A percentile compares a stretch with the other conserved stretches of the same genome.
These are phyloP conservation scores for Caenorhabditis sp. DNA, from an alignment of 2,888 invertebrate genomes.

Conservation along the genomic window DNA sequence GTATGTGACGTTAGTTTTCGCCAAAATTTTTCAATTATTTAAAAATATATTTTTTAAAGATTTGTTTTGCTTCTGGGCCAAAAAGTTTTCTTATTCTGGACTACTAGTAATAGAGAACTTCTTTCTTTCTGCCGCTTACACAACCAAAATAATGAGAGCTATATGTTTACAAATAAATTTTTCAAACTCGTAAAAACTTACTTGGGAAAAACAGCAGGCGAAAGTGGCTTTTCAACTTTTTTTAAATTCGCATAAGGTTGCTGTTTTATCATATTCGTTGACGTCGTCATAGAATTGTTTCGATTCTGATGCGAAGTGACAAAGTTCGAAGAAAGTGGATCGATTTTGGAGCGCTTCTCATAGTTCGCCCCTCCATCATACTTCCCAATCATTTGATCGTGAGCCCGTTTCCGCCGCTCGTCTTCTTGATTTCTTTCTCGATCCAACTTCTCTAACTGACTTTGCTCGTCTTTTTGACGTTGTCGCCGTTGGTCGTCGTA, in stretches of 20 bases:
- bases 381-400: constrained; percentile 36
- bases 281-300: not conserved
- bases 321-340: constrained; percentile 27
- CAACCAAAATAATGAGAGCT: too few relatives aligned
- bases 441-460: not conserved
- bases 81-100: too few relatives aligned
- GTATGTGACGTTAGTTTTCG: too few relatives aligned
- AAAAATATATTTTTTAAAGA: too few relatives aligned
- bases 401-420: constrained; percentile 45
- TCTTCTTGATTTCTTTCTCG: constrained; percentile 37
- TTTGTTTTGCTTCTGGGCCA: too few relatives aligned
- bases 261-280: not conserved
- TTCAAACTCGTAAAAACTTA: not conserved
- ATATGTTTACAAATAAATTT: too few relatives aligned
- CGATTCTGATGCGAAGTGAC: constrained; percentile 15
- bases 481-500: not conserved
- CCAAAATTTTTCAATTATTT: too few relatives aligned
- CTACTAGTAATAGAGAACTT: too few relatives aligned
- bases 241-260: not conserved
- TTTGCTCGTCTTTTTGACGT: not conserved
- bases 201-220: not conserved
- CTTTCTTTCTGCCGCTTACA: too few relatives aligned
- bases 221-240: constrained; percentile 1
- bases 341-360: constrained; percentile 36
- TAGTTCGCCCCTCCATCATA: constrained; percentile 16